Evolutionary conservation across 1,140 invertebrate species (phyloP).

Genomic region (Eufriesea mexicana): DNA sequence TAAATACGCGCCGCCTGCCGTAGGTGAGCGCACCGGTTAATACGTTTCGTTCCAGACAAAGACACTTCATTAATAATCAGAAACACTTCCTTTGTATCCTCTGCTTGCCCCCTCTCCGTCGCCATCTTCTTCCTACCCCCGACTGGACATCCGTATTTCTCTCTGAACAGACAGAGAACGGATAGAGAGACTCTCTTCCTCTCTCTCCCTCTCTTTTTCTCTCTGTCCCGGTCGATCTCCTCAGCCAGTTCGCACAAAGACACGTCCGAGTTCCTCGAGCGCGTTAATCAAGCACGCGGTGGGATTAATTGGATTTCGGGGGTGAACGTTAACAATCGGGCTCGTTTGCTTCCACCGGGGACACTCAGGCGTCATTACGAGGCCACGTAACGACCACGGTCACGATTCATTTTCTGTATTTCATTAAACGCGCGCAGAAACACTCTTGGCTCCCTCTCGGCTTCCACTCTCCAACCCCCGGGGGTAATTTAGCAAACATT

Average conservation of each 20-base stretch:
- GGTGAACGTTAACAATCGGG: conserved; percentile 57
- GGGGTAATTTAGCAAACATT: conserved; percentile 34
- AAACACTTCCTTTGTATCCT: conserved; percentile 71
- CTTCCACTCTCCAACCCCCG: too few species aligned
- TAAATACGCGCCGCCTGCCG: conserved; percentile 61
- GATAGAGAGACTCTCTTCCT: conserved; percentile 19
- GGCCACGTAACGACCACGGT: conserved; percentile 4
- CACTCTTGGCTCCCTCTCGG: background rate
- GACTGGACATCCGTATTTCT: background rate
- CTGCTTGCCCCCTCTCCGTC: background rate
- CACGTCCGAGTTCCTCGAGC: background rate
- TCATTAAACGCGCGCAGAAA: conserved; percentile 20
- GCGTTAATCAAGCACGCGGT: conserved; percentile 59
- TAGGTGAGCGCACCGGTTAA: conserved; percentile 63
- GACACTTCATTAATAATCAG: conserved; percentile 77
- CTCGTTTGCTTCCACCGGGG: conserved; percentile 28
- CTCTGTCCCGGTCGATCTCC: too few species aligned
- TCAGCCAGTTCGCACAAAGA: background rate
- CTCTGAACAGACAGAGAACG: background rate
- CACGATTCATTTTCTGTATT: conserved; percentile 43
- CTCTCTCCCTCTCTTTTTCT: too few species aligned
- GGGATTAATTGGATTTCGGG: conserved; percentile 66
- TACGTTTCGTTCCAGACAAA: conserved; percentile 72
- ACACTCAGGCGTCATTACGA: conserved; percentile 14
- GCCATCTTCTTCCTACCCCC: background rate